phyloP scores from a whole-genome alignment of 2,113 vertebrate species.

The Opisthocomus hoazin region DNA sequence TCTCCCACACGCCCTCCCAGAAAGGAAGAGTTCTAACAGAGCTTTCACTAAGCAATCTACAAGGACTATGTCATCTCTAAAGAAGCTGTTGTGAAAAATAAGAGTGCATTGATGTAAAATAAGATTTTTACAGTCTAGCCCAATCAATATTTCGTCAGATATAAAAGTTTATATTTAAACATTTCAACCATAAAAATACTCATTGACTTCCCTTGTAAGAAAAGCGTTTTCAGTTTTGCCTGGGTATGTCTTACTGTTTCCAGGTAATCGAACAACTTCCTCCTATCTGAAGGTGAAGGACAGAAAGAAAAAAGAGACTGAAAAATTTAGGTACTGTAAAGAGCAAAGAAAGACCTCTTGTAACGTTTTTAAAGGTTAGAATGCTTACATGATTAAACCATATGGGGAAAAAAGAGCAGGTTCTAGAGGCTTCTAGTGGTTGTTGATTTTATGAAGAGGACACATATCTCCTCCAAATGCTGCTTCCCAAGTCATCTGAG shows the following conservation, averaged over 20 bases:
- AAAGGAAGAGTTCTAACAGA: not conserved
- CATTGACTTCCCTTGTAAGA: conserved; percentile 37
- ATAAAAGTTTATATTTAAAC: not conserved
- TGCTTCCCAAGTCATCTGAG: not conserved
- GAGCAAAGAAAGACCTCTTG: not conserved
- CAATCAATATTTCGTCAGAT: not conserved
- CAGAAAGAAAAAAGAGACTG: not conserved
- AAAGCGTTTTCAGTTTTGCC: conserved; percentile 10
- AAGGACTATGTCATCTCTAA: not conserved
- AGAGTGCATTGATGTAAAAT: not conserved
- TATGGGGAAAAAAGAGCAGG: rapidly evolving
- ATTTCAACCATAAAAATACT: conserved; percentile 48
- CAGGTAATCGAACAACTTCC: not conserved
- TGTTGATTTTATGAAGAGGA: not conserved
- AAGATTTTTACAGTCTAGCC: not conserved
- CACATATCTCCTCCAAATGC: not conserved
- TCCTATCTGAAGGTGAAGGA: not conserved
- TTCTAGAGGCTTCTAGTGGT: not conserved
- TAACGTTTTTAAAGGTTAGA: not conserved
- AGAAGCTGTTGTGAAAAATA: not conserved
- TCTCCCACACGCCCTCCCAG: not conserved
- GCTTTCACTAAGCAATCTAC: not conserved
- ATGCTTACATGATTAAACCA: not conserved
- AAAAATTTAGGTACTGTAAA: not conserved
- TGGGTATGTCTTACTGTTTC: not conserved